These are phyloP conservation scores for Rhynchonycteris naso DNA, from an alignment of 2,797 vertebrate genomes.

Conservation along the genomic window DNA sequence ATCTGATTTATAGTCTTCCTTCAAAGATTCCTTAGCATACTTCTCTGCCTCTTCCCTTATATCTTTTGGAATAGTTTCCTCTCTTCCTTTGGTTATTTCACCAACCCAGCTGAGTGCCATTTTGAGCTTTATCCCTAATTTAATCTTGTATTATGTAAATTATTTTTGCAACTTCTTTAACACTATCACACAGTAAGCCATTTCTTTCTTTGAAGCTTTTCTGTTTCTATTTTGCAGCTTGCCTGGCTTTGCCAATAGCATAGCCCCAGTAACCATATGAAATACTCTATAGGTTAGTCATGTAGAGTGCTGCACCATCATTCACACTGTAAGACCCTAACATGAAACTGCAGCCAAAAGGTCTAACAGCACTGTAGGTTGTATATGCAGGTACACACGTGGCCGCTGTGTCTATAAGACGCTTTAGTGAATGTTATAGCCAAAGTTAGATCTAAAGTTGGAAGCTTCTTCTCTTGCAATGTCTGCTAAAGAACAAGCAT, in stretches of 20 bases:
- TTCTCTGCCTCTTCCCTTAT: slow-evolving; percentile 97
- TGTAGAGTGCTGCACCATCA: not conserved
- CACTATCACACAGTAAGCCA: not conserved
- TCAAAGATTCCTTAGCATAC: slow-evolving; percentile 98
- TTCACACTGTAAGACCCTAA: not conserved
- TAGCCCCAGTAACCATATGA: not conserved
- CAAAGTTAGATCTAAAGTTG: not conserved
- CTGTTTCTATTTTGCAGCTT: not conserved
- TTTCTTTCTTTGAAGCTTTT: not conserved
- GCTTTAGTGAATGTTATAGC: not conserved
- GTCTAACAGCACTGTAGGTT: not conserved
- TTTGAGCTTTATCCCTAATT: not conserved
- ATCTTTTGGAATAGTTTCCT: slow-evolving; percentile 96
- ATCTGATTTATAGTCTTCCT: slow-evolving; percentile 98
- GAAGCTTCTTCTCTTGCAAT: not conserved
- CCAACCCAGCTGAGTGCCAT: not conserved
- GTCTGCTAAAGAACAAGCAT: not conserved
- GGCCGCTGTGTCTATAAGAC: not conserved
- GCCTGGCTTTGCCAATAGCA: not conserved
- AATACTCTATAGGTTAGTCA: not conserved
- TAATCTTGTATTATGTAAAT: not conserved
- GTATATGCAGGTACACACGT: not conserved
- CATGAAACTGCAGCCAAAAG: not conserved
- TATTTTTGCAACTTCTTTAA: not conserved
- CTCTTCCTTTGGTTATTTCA: slow-evolving; percentile 93